Percentiles rank a stretch among this genome's conserved stretches.
Evolutionary conservation across 2,797 vertebrate genomes (phyloP).

Genomic region (Pyrocephalus nanus): DNA sequence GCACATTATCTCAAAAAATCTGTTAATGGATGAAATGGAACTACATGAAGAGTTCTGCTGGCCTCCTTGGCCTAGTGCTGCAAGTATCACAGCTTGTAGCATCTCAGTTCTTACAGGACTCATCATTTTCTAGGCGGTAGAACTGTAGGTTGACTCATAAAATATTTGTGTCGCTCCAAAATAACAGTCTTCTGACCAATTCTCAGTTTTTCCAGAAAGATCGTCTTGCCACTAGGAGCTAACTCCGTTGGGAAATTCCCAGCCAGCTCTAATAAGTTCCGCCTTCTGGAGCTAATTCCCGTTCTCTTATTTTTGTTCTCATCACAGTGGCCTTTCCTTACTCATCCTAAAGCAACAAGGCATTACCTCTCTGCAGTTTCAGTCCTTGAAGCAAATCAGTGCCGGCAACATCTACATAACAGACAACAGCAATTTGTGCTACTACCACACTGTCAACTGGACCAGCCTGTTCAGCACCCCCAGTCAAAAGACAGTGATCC

Average conservation of each 20-base stretch:
- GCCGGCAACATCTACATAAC: slow-evolving; percentile 97
- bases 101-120: neutral
- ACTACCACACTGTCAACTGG: slow-evolving; percentile 98
- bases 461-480: slow-evolving; percentile 89
- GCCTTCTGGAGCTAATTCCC: neutral
- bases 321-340: slow-evolving; percentile 88
- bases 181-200: neutral
- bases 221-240: neutral
- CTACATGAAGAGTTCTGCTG: neutral
- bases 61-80: neutral
- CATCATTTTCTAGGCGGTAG: neutral
- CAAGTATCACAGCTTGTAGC: neutral
- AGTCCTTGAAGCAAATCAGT: slow-evolving; percentile 94
- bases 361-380: slow-evolving; percentile 92
- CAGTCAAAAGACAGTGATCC: slow-evolving; percentile 88
- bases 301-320: neutral
- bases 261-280: neutral
- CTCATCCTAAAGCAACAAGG: slow-evolving; percentile 95
- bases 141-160: neutral
- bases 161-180: neutral
- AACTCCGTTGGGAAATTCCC: neutral
- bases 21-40: neutral
- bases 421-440: slow-evolving; percentile 95
- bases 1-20: neutral
- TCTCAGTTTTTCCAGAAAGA: neutral